Base-by-base conservation (phyloP, 2,113 vertebrate species). In the Mormoops blainvillei region DNA sequence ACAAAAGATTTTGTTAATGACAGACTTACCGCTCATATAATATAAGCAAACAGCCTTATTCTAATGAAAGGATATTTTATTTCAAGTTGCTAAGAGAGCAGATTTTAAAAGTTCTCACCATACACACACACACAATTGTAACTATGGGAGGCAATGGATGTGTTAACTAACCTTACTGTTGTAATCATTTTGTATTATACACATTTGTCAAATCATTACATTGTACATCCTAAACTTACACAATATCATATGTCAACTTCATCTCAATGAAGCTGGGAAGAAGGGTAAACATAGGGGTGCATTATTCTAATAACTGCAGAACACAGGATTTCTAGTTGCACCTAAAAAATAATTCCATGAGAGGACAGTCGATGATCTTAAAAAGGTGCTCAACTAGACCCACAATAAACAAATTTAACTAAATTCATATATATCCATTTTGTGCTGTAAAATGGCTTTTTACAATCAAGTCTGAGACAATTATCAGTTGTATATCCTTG, bases 1-100 rank as follows among this genome's bases (percentile, higher is more conserved):
- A 63, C 22, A 89, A 95, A 94, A 63, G 38, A n/a, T 48, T 88
- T 91, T 82, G 38, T 84, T 90, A 87, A 73, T 96, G 67, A 54
- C 14, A 92, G 26, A 58, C 10, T 78, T 92, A 61, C 0, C 71
- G 22, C 56, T 85, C 50, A 92, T 78, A 82, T 68, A 91, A 56
- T 14, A 70, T 10, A 94, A 85, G 77, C 3, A 70, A 70, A 85
- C 8, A 63, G 24, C 48, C 41, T 67, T 86, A 80, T 28, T 87
- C 54, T 87, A 87, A 88, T 90, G 71, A 90, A 85, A 89, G 43
- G 76, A 41, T 71, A 80, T n/a, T 87, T 87, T 36, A 38, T 82
- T 82, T 91, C 50, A 80, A 36, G 26, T 26, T 48, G 19, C 31
- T 81, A 87, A 45, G 38, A 85, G 36, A 91, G 19, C 78, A 77